Evolutionary conservation across 2,113 vertebrate genomes (phyloP), one percentile per base, ranked within the genome.

Genomic region (Gymnarchus niloticus): DNA sequence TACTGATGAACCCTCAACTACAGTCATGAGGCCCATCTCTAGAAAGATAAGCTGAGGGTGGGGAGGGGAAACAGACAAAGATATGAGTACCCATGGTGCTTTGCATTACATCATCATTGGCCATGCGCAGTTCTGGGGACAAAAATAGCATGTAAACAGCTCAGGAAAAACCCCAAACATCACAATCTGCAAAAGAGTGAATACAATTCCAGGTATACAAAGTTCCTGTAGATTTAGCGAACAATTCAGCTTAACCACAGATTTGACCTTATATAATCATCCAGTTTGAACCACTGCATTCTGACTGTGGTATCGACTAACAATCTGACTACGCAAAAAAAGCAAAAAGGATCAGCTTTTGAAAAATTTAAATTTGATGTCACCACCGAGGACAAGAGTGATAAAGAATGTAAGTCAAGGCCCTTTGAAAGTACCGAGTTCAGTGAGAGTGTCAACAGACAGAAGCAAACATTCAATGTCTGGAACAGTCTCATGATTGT

Each of bases 401-500:
- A n/a, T 37, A 78, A 61, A 54, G 52, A 54, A 54, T 6, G 52
- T 54, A 14, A 14, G 19, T n/a, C 17, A n/a, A 78, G 44, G 17
- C 17, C 41, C 44, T 78, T 37, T 37, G 37, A 48, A 78, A 78
- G 33, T 78, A 14, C 19, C 44, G 46, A 44, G 76, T n/a, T 48
- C 76, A 73, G 65, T 37, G 19, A 41, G 28, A 73, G 65, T 37
- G 65, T 33, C 44, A n/a, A n/a, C n/a, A n/a, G n/a, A n/a, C 44
- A 78, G 57, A 78, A 83, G 80, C 52, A 56, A 46, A 59, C 46
- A 86, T 83, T 85, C 78, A 52, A 87, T 37, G 23, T 56, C 33
- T 73, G 52, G 33, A 81, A 69, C 56, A 83, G 86, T 57, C 80
- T 85, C 84, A 84, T 23, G 84, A 89, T 88, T 89, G 88, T 89